Base-by-base conservation (phyloP, 2,888 invertebrate species). In the Tinea pellionella region DNA sequence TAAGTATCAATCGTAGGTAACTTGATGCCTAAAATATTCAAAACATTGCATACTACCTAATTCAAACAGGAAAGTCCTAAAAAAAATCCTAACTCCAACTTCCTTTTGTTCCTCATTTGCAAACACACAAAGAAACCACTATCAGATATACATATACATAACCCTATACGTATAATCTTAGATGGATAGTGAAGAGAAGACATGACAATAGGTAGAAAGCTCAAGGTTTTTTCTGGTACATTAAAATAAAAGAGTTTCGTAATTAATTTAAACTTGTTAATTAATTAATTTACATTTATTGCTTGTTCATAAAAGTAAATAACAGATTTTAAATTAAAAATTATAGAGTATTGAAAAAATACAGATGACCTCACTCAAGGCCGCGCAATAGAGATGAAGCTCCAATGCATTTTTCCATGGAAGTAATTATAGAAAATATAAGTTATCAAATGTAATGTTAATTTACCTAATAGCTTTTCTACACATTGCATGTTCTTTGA, bases 41-140 rank as follows among this genome's bases (percentile, higher is more conserved):
- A 12, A 12, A 37, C 24, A 24, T 6, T 37, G 9, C 37, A 37
- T 2, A 12, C 37, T 37, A 37, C 37, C 37, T 37, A 37, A 37
- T 37, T 37, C 37, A 24, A 24, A 53, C 19, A 18, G 24, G 18
- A 53, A 19, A 53, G 18, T 19, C 4, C 9, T 16, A 53, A 53
- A 53, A 51, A 51, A 18, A 37, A 37, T 37, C n/a, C 37, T 37
- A 37, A 37, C 4, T 6, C 37, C 24, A 12, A 53, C 53, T 53
- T 53, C 53, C 53, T 53, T 53, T 53, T 18, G 53, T 53, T 53
- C 53, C 18, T 53, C 53, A 53, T 24, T 53, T 24, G 24, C 16
- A 53, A 18, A 53, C 53, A 16, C 24, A 24, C 53, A 53, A 13
- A 47, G 47, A 16, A 18, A 15, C 47, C 18, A 47, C 18, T 7